phyloP scores from a whole-genome alignment of 2,888 invertebrate species.

The Trissonchulus sp. region DNA sequence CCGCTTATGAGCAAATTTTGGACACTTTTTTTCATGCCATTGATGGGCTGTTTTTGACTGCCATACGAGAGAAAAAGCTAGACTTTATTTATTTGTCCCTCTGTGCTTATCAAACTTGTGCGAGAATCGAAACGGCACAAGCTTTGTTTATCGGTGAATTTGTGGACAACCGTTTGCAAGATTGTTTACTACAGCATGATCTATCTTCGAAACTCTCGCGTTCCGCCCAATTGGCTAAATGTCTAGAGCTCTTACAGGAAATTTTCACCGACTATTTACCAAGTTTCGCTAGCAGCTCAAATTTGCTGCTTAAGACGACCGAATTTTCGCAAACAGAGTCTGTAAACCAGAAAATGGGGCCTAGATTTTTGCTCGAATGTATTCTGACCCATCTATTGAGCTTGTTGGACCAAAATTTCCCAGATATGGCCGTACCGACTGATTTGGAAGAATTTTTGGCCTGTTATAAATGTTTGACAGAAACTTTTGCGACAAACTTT shows the following conservation, averaged over 20 bases:
- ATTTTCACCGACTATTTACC: background rate
- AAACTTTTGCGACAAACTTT: background rate
- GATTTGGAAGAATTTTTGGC: constrained; percentile 40
- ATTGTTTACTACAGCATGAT: no score
- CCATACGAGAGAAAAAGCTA: background rate
- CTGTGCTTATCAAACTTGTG: constrained; percentile 2
- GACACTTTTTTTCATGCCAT: background rate
- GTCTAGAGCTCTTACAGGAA: background rate
- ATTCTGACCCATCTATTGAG: constrained; percentile 27
- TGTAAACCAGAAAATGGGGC: background rate
- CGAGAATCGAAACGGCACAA: constrained; percentile 16
- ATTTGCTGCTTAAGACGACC: no score
- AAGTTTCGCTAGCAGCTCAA: background rate
- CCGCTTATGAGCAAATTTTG: background rate
- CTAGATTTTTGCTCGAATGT: constrained; percentile 21
- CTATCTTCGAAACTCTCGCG: no score
- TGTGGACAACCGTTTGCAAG: background rate
- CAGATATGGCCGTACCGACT: constrained; percentile 40
- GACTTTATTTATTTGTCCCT: background rate
- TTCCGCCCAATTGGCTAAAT: background rate
- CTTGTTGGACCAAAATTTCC: constrained; percentile 40
- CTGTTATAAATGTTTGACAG: constrained; percentile 2
- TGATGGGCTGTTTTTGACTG: background rate
- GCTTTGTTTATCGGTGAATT: constrained; percentile 25
- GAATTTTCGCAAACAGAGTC: background rate